Evolutionary conservation across 2,113 vertebrate genomes (phyloP).

Genomic region (Laticauda colubrina): DNA sequence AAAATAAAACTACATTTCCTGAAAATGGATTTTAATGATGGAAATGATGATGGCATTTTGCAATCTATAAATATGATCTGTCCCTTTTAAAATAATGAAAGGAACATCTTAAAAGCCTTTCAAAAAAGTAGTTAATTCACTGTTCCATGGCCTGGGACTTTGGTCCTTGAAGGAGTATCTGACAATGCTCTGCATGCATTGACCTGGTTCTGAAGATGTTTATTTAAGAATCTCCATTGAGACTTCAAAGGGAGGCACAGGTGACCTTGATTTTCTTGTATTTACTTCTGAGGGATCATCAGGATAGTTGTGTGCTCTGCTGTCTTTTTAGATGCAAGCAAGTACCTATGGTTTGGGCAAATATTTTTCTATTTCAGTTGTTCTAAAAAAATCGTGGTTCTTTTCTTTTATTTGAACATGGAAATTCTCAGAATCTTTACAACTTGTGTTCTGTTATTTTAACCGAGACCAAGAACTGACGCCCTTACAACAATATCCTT

Average conservation of each 20-base stretch:
- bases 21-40: slow-evolving; percentile 39
- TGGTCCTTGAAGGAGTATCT: not conserved
- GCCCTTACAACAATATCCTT: not conserved
- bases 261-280: not conserved
- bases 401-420: not conserved
- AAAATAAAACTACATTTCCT: slow-evolving; percentile 46
- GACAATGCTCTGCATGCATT: not conserved
- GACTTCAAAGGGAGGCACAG: not conserved
- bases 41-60: slow-evolving; percentile 41
- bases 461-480: not conserved
- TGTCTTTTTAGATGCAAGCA: not conserved
- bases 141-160: not conserved
- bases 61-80: slow-evolving; percentile 1
- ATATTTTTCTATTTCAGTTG: not conserved
- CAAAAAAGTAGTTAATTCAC: not conserved
- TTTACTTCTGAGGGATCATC: not conserved
- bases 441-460: not conserved
- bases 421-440: not conserved
- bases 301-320: not conserved
- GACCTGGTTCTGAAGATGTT: not conserved
- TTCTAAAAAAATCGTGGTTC: not conserved
- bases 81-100: not conserved
- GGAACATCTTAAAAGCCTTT: not conserved
- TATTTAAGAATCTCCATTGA: not conserved
- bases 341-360: not conserved